Base-by-base conservation (phyloP, 35 echinoderm and acorn worm species). In the Anneissia japonica region DNA sequence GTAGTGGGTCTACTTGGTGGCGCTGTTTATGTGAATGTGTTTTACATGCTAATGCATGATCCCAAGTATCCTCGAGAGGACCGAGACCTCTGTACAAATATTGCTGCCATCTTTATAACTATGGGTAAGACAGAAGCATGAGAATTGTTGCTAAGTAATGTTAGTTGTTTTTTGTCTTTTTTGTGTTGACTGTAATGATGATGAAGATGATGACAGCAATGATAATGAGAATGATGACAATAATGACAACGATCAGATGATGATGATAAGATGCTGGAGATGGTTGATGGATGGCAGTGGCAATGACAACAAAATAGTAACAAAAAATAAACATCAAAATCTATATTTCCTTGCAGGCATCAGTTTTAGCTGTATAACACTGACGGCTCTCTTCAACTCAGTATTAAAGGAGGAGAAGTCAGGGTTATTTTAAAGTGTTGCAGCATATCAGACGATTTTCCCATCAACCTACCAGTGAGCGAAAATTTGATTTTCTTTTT, bases 21-120 rank as follows among this genome's bases (percentile, higher is more conserved):
- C 2, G 85, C 94, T 39, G 88, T 93, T 0, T 97, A 97, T 31
- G 94, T 97, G 79, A 97, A 97, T 79, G 83, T 87, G 19, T 97
- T 97, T 77, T 97, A 97, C 39, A 85, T 92, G 75, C 74, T 97
- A 5, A 83, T 89, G 32, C 93, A 88, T 12, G 91, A 97, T 35
- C 29, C 6, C 1, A 76, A 84, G 37, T 97, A 81, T 45, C 84
- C 84, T 0, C 41, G 75, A 4, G 83, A 89, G 30, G 89, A 93
- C 31, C 33, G 90, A 75, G 94, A 93, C 29, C 76, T 97, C 72
- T 92, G 91, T 46, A 88, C 87, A 0, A 92, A 92, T 73, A 86
- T 93, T 32, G 85, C 94, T 36, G 90, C 83, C 11, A 90, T 92
- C 12, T 97, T 97, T 39, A 88, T 97, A 30, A 97, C 91, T 30